Conservation (phyloP, 2,113 vertebrate genomes). For the Lipophrys pholis region DNA sequence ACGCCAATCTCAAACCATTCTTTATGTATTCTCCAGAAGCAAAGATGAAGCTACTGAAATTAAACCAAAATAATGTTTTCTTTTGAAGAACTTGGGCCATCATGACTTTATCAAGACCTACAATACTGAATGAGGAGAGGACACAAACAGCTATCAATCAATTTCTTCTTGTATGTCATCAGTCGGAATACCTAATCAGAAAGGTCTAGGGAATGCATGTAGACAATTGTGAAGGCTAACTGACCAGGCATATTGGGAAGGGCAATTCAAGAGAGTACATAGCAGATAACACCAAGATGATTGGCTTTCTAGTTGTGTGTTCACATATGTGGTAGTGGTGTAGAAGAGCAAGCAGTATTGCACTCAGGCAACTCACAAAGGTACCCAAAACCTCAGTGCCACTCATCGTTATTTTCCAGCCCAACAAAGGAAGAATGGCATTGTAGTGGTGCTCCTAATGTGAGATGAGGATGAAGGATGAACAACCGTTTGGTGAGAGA, state of each 20-base stretch:
- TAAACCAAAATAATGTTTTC: constrained; percentile 35
- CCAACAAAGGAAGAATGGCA: constrained; percentile 62
- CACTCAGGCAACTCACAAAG: constrained; percentile 46
- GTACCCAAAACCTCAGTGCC: constrained; percentile 61
- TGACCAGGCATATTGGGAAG: constrained; percentile 6
- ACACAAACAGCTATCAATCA: too few relatives aligned
- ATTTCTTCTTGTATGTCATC: too few relatives aligned
- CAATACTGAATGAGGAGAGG: constrained; percentile 18
- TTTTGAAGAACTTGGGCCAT: constrained; percentile 28
- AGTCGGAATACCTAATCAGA: neutral
- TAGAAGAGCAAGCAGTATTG: constrained; percentile 33
- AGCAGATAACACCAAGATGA: constrained; percentile 34
- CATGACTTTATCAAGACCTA: constrained; percentile 6
- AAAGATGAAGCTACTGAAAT: constrained; percentile 24
- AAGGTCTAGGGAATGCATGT: constrained; percentile 36
- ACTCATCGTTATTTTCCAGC: constrained; percentile 70
- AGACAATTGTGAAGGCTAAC: constrained; percentile 9
- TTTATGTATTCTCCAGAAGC: constrained; percentile 14
- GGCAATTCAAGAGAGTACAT: constrained; percentile 13
- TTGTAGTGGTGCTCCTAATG: constrained; percentile 48
- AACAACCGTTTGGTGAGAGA: constrained; percentile 26
- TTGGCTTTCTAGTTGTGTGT: constrained; percentile 28
- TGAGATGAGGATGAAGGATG: constrained; percentile 34
- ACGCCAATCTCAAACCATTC: constrained; percentile 3
- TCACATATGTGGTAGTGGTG: constrained; percentile 39